These are phyloP conservation scores for Eucriotettix oculatus DNA, from an alignment of 2,888 invertebrate species.

Conservation along the genomic window DNA sequence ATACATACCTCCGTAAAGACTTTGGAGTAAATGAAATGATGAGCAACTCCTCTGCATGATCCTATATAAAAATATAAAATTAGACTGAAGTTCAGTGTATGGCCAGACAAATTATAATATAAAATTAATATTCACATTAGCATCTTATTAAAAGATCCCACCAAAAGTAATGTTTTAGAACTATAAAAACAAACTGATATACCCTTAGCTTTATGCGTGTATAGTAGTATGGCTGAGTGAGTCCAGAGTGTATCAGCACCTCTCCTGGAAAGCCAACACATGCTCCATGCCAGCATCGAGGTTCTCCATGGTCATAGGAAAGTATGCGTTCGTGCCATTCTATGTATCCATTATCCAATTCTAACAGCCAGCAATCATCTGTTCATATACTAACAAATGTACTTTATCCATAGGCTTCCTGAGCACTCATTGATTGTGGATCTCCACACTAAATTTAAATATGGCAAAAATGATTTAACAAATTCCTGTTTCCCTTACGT, in stretches of 20 bases:
- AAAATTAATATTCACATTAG: neutral
- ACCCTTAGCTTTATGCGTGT: constrained; percentile 9
- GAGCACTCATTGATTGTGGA: too few relatives aligned
- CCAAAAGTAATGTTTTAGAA: too few relatives aligned
- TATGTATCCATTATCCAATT: neutral
- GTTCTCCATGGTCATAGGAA: constrained; percentile 13
- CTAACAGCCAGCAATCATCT: constrained; percentile 13
- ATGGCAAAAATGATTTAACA: too few relatives aligned
- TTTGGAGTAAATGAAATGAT: neutral
- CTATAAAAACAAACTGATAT: neutral
- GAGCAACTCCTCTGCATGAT: neutral
- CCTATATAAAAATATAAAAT: neutral
- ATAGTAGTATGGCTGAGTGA: constrained; percentile 11
- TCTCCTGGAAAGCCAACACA: constrained; percentile 5
- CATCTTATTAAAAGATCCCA: neutral
- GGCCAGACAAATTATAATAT: neutral
- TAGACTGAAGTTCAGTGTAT: neutral
- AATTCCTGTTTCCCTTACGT: too few relatives aligned
- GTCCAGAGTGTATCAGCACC: constrained; percentile 11
- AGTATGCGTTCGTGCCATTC: constrained; percentile 7
- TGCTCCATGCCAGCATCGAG: constrained; percentile 10
- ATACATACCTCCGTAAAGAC: neutral
- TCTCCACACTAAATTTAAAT: too few relatives aligned
- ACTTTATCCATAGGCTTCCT: too few relatives aligned
- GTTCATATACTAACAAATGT: neutral